Base-by-base conservation (phyloP, 2,888 invertebrate genomes). In the Diadegma fenestrale region DNA sequence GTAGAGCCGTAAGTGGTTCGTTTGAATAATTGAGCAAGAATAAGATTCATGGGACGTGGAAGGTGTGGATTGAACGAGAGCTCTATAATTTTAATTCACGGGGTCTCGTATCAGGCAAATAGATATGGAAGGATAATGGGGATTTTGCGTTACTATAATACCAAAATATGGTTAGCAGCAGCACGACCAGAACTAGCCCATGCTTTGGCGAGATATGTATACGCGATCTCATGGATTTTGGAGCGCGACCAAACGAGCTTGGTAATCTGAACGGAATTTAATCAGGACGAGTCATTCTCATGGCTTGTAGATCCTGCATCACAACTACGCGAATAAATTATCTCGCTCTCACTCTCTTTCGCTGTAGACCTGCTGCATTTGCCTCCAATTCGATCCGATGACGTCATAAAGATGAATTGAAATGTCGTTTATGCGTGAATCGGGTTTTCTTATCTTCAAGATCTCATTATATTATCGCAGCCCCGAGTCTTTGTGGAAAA, bases 211-310 rank as follows among this genome's bases (percentile, higher is more conserved):
- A 54, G 73, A 75, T 73, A 22, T 58, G 26, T 63, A n/a, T n/a
- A 64, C 45, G 48, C 26, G 30, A 43, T 61, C 43, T 77, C 73
- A 30, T 69, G 71, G 51, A 80, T 81, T 84, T 81, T 84, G 80
- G 81, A 83, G 78, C 69, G 68, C 54, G 85, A 85, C 75, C 85
- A 85, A 85, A 85, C 64, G 73, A 78, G 73, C 73, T 63, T 48
- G 68, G 81, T 78, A 81, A 85, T 85, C 81, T 66, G 73, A 78
- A 68, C 37, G 81, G 81, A 78, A 85, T 85, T 85, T 85, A 81
- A 85, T 85, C 78, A 85, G 80, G 66, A 22, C 71, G 61, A 80
- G 77, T 80, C 80, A 81, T 81, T 73, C 61, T 71, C 79, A 41
- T 45, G 43, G 69, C 76, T 43, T 41, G 43, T 78, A 58, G 71